phyloP scores from a whole-genome alignment of 2,888 invertebrate genomes.

The Strigamia transsilvanica region DNA sequence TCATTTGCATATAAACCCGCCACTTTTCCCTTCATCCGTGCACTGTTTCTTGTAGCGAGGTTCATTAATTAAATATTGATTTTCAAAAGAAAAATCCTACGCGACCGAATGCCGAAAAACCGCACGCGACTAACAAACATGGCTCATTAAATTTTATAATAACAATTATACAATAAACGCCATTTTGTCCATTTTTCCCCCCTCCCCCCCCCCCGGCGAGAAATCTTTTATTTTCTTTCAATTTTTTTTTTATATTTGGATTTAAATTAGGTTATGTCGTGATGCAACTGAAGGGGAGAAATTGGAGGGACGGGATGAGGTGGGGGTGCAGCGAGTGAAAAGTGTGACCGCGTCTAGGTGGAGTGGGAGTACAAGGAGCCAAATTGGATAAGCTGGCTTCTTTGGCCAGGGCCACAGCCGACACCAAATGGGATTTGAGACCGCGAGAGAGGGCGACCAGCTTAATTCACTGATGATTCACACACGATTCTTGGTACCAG shows the following conservation, averaged over 20 bases:
- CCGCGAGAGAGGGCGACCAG: slow-evolving; percentile 42
- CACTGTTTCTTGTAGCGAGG: background rate
- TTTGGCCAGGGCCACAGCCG: slow-evolving; percentile 42
- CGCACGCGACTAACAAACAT: too few relatives aligned
- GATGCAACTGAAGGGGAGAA: background rate
- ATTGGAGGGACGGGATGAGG: background rate
- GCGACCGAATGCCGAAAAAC: background rate
- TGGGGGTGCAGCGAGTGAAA: slow-evolving; percentile 12
- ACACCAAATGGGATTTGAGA: slow-evolving; percentile 44
- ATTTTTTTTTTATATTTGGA: slow-evolving; percentile 7
- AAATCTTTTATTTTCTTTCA: slow-evolving; percentile 3
- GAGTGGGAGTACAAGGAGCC: slow-evolving; percentile 34
- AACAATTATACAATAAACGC: too few relatives aligned
- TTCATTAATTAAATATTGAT: slow-evolving; percentile 38
- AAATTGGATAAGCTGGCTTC: slow-evolving; percentile 44
- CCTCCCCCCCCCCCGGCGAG: too few relatives aligned
- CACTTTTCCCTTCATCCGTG: background rate
- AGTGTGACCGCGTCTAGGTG: slow-evolving; percentile 40
- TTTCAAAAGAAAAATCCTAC: background rate
- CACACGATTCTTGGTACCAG: slow-evolving; percentile 27
- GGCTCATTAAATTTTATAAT: too few relatives aligned
- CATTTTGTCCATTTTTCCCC: too few relatives aligned
- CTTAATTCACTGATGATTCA: slow-evolving; percentile 44
- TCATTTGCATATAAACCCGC: slow-evolving; percentile 29
- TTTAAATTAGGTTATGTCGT: slow-evolving; percentile 5